phyloP scores from a whole-genome alignment of 2,888 invertebrate genomes.

The Empis stercorea region DNA sequence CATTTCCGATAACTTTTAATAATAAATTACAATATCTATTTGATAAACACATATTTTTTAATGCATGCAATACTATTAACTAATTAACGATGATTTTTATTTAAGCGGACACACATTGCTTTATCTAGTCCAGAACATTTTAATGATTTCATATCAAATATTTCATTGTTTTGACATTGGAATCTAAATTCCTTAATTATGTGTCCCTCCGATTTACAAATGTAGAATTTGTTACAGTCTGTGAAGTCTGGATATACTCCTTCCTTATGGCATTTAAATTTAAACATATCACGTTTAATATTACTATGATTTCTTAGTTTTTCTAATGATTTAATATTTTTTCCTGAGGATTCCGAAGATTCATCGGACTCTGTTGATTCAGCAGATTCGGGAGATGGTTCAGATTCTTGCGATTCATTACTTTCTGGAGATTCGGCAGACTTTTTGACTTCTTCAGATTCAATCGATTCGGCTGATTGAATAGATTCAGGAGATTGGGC shows the following conservation, averaged over 20 bases:
- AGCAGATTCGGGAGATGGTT: slow-evolving; percentile 1
- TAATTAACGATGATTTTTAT: too few species aligned
- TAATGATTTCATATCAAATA: slow-evolving; percentile 7
- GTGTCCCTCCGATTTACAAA: slow-evolving; percentile 9
- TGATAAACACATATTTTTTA: background rate
- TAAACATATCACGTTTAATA: background rate
- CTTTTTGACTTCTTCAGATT: background rate
- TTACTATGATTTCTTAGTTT: background rate
- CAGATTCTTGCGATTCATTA: background rate
- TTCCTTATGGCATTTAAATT: slow-evolving; percentile 11
- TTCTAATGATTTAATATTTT: background rate
- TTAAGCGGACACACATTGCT: too few species aligned
- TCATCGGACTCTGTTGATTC: background rate
- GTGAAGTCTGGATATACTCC: slow-evolving; percentile 12
- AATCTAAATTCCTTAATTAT: slow-evolving; percentile 8
- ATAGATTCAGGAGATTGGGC: background rate
- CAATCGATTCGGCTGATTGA: background rate
- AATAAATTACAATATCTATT: too few species aligned
- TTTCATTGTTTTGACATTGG: slow-evolving; percentile 10
- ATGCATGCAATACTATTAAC: background rate
- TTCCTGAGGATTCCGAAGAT: background rate
- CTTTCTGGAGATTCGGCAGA: slow-evolving; percentile 1
- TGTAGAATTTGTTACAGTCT: slow-evolving; percentile 16
- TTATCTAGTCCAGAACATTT: slow-evolving; percentile 2
- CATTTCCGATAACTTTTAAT: too few species aligned